Percentiles rank a stretch among this genome's conserved stretches.
These are phyloP conservation scores for Coilia nasus DNA, from an alignment of 2,797 vertebrate genomes.

Conservation along the genomic window DNA sequence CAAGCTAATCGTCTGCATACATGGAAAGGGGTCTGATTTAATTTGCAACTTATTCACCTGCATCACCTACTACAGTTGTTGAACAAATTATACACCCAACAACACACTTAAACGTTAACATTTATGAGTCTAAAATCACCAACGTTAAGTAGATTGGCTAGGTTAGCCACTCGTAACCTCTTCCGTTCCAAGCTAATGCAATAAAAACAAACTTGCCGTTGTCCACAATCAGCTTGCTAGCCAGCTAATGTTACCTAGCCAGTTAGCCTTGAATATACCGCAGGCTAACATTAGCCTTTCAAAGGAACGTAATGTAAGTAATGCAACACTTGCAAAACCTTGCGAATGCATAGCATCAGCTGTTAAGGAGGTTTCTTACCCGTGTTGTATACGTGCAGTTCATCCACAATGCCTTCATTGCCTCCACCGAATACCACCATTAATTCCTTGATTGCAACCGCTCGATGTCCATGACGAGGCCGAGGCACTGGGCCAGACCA, in stretches of 20 bases:
- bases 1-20: not conserved
- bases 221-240: conserved; percentile 20
- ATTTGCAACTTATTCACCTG: not conserved
- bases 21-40: not conserved
- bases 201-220: not conserved
- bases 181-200: not conserved
- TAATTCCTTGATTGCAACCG: conserved; percentile 87
- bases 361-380: conserved; percentile 61
- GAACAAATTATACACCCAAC: not conserved
- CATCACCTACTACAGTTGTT: not conserved
- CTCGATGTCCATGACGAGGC: conserved; percentile 86
- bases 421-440: conserved; percentile 90
- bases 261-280: not conserved
- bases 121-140: not conserved
- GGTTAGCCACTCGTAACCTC: not conserved
- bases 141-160: not conserved
- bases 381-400: conserved; percentile 88
- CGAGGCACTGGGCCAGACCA: conserved; percentile 87
- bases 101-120: not conserved
- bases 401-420: conserved; percentile 89
- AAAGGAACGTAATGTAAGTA: not conserved
- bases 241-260: not conserved
- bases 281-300: not conserved
- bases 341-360: not conserved
- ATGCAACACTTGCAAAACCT: not conserved